These are phyloP conservation scores for Eurystomus gularis DNA, from an alignment of 2,113 vertebrate genomes.

Conservation along the genomic window DNA sequence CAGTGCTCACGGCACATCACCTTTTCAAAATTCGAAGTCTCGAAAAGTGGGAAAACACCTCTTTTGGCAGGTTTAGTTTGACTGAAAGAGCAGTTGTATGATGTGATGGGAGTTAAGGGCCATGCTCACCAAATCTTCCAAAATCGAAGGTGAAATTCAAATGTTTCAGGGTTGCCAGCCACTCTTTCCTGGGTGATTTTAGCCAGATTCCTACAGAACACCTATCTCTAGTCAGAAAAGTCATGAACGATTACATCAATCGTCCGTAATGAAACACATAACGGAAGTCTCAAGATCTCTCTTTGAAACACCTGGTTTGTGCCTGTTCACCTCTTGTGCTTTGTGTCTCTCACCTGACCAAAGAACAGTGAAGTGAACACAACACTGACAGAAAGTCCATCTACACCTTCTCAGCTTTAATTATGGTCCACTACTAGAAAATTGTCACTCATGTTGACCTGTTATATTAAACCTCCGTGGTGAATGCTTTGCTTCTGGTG, in stretches of 20 bases:
- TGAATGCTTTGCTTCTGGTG: background rate
- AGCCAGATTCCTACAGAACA: background rate
- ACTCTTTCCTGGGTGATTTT: background rate
- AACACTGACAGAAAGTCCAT: background rate
- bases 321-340: background rate
- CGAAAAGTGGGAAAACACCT: background rate
- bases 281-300: background rate
- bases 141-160: background rate
- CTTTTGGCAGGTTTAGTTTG: background rate
- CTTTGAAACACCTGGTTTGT: background rate
- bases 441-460: background rate
- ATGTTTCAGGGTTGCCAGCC: background rate
- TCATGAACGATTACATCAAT: background rate
- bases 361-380: background rate
- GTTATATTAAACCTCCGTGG: background rate
- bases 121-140: background rate
- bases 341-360: background rate
- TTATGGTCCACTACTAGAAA: background rate
- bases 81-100: background rate
- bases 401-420: background rate
- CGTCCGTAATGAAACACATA: background rate
- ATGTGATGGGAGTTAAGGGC: accelerated
- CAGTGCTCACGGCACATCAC: no score
- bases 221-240: background rate
- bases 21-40: background rate